Conservation (phyloP, 2,113 vertebrate species). For the Sclerurus mexicanus region DNA sequence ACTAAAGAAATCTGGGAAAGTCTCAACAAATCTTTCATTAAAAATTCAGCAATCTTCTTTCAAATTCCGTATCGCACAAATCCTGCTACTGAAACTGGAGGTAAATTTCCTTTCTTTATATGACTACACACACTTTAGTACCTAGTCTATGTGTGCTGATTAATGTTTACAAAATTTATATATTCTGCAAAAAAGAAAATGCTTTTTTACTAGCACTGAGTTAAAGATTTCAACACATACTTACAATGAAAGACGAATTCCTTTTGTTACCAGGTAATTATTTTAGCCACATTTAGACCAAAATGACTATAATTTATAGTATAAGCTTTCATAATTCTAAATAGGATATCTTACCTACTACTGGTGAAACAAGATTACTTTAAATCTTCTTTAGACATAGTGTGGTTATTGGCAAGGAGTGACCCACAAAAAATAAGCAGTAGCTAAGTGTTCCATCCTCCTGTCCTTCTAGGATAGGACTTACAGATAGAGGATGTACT, state of each 20-base stretch:
- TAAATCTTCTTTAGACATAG: neutral
- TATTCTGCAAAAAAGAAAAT: neutral
- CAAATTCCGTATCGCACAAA: neutral
- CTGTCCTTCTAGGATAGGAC: neutral
- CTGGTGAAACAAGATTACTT: neutral
- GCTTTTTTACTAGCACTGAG: neutral
- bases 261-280: neutral
- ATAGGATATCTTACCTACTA: neutral
- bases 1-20: neutral
- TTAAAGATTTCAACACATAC: neutral
- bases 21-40: neutral
- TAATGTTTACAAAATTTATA: constrained; percentile 8
- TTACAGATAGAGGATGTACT: neutral
- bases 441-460: neutral
- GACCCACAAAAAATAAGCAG: neutral
- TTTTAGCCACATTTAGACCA: neutral
- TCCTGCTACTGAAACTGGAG: constrained; percentile 13
- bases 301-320: neutral
- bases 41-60: neutral
- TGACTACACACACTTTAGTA: neutral
- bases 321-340: neutral
- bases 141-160: neutral
- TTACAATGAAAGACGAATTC: neutral
- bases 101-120: neutral
- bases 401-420: neutral